Evolutionary conservation across 2,797 vertebrate species (phyloP).

Genomic region (Phalloptychus januarius): DNA sequence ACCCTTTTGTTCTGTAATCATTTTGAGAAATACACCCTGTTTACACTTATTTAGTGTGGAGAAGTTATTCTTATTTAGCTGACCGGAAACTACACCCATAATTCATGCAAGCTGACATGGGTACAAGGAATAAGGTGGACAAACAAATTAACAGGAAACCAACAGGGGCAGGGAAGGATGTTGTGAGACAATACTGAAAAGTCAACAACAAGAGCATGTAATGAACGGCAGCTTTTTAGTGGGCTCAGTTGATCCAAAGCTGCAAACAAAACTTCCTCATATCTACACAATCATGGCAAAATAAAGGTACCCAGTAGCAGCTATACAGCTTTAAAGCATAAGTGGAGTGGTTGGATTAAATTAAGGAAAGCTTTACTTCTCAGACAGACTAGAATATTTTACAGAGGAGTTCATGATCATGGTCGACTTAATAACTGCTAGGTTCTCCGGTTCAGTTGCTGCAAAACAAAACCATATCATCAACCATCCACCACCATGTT

Average conservation of each 20-base stretch:
- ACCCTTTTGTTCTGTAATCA: slow-evolving; percentile 3
- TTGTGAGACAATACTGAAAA: slow-evolving; percentile 13
- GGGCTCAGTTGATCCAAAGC: neutral
- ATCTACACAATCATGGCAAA: neutral
- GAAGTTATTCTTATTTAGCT: neutral
- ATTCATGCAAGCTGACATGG: neutral
- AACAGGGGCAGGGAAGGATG: slow-evolving; percentile 12
- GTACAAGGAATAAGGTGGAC: neutral
- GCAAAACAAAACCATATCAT: neutral
- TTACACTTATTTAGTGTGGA: neutral
- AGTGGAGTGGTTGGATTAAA: neutral
- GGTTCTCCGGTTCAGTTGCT: neutral
- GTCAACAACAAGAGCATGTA: slow-evolving; percentile 1
- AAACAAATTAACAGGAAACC: slow-evolving; percentile 44
- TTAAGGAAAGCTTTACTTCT: neutral
- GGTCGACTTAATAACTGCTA: neutral
- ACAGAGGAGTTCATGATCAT: neutral
- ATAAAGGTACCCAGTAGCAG: neutral
- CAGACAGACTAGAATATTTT: neutral
- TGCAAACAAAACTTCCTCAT: neutral
- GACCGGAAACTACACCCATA: neutral
- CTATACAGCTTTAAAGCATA: neutral
- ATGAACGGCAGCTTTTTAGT: neutral
- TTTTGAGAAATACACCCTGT: neutral
- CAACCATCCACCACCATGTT: neutral